Evolutionary conservation across 2,797 vertebrate genomes (phyloP), one percentile per base, ranked within the genome.

Genomic region (Pangasius sanitwongsei): DNA sequence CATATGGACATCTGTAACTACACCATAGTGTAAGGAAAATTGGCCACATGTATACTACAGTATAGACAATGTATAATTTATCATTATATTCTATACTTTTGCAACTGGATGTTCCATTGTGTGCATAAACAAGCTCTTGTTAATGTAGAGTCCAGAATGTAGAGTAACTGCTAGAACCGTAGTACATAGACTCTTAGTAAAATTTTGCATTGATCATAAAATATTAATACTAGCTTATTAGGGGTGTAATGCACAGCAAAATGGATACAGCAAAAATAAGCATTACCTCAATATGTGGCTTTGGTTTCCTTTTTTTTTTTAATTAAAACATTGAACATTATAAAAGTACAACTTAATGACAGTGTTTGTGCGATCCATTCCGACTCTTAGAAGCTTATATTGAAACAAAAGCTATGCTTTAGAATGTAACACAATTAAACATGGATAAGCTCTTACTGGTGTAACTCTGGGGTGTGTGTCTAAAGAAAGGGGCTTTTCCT

Each of bases 341-440:
- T 82, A 15, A 82, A 82, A 6, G 31, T 81, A 59, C 31, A 59
- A 23, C 53, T 57, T 57, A 59, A 25, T 59, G 23, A 55, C 48
- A 78, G n/a, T 20, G 6, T 55, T 80, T 55, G 15, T 34, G n/a
- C 34, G 50, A 57, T 80, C n/a, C 28, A 44, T 44, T 44, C 44
- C 0, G 44, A 80, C 23, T 28, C 31, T 34, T 18, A 34, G 67
- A 74, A 18, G 20, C n/a, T 80, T 6, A 55, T 31, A 80, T 18
- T 80, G 6, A 31, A 80, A 80, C 70, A 18, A 80, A 80, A 80
- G 77, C n/a, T 55, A 28, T 80, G 28, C n/a, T 31, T 80, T 55
- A 80, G 50, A 31, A 80, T 48, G 6, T 15, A 55, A 8, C n/a
- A 55, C 48, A 75, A 75, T 75, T 1, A 75, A 75, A 25, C 20